These are phyloP conservation scores for Hypocryptadius cinnamomeus DNA, from an alignment of 2,113 vertebrate species.

Conservation along the genomic window DNA sequence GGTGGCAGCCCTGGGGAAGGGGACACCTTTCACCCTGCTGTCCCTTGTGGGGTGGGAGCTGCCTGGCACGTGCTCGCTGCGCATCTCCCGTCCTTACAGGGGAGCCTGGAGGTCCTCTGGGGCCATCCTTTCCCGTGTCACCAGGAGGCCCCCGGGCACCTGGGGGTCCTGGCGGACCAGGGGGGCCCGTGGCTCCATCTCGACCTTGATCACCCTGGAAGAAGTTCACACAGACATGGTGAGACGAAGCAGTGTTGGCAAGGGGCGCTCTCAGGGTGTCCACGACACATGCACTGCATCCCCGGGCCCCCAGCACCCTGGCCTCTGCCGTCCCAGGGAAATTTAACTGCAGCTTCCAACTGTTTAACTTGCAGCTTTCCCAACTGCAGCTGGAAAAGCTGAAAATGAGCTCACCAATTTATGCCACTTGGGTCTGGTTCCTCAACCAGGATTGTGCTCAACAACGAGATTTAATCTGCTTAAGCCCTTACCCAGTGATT, in stretches of 20 bases:
- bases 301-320: background rate
- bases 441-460: background rate
- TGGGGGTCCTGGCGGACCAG: slow-evolving; percentile 85
- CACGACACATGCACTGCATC: background rate
- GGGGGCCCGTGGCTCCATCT: slow-evolving; percentile 82
- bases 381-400: background rate
- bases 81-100: slow-evolving; percentile 72
- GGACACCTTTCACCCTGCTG: background rate
- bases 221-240: slow-evolving; percentile 53
- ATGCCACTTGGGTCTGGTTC: background rate
- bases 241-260: background rate
- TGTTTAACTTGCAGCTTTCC: background rate
- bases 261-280: background rate
- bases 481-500: background rate
- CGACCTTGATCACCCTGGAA: slow-evolving; percentile 89
- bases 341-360: background rate
- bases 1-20: background rate
- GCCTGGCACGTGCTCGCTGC: fast-evolving
- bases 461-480: background rate
- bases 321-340: background rate
- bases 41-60: background rate
- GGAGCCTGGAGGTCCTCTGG: slow-evolving; percentile 80
- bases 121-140: slow-evolving; percentile 90
- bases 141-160: slow-evolving; percentile 89
- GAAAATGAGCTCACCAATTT: background rate